These are phyloP conservation scores for Glyptemys insculpta DNA, from an alignment of 2,797 vertebrate genomes.

Conservation along the genomic window DNA sequence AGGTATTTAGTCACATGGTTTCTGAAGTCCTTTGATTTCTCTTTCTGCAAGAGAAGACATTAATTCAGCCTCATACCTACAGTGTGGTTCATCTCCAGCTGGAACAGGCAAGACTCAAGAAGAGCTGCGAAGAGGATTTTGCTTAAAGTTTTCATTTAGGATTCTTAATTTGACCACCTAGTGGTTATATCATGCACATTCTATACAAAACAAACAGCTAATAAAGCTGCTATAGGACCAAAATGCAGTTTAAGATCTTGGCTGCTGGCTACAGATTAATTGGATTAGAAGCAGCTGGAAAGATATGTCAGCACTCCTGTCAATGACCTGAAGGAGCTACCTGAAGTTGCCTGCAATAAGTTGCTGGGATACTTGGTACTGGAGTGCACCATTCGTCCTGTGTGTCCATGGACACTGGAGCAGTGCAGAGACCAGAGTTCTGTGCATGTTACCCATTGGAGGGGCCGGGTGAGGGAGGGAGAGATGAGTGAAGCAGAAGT, in stretches of 20 bases:
- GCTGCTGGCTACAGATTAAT: background rate
- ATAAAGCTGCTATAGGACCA: too few relatives aligned
- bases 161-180: background rate
- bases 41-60: constrained; percentile 86
- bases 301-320: background rate
- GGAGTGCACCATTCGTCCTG: background rate
- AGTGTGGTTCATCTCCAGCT: background rate
- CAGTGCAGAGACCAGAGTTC: background rate
- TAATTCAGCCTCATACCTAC: background rate
- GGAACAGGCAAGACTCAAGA: background rate
- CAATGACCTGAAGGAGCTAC: background rate
- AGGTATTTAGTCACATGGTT: constrained; percentile 92
- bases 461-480: too few relatives aligned
- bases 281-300: background rate
- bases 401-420: too few relatives aligned
- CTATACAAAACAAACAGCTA: background rate
- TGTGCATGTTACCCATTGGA: background rate
- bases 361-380: background rate
- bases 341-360: background rate
- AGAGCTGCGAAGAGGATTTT: background rate
- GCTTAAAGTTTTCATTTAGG: background rate
- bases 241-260: background rate
- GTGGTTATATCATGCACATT: background rate
- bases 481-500: background rate
- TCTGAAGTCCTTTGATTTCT: constrained; percentile 94